Evolutionary conservation across 2,888 invertebrate genomes (phyloP).

Genomic region (Hyposoter didymator): DNA sequence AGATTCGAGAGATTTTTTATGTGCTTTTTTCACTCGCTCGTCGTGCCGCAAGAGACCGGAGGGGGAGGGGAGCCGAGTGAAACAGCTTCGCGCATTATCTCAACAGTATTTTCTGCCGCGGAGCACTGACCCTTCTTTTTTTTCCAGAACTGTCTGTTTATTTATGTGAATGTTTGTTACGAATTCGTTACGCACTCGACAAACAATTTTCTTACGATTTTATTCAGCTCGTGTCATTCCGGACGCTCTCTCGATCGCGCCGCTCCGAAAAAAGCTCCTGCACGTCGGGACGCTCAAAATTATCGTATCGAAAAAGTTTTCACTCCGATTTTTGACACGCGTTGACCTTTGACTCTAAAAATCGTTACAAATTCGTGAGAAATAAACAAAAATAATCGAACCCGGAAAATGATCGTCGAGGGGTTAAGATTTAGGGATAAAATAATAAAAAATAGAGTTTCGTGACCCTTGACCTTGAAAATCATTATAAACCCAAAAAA

Average conservation of each 20-base stretch:
- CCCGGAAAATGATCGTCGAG: too few relatives aligned
- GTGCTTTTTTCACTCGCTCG: background rate
- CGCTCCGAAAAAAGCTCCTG: background rate
- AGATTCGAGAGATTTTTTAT: background rate
- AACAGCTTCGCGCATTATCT: background rate
- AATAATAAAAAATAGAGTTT: too few relatives aligned
- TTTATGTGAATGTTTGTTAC: background rate
- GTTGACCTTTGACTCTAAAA: too few relatives aligned
- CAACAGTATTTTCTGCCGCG: constrained; percentile 13
- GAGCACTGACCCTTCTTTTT: constrained; percentile 72
- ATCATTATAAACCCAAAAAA: too few relatives aligned
- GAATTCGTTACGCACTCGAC: background rate
- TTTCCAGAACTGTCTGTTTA: background rate
- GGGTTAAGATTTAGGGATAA: too few relatives aligned
- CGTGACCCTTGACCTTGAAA: too few relatives aligned
- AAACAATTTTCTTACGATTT: background rate
- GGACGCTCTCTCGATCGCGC: background rate
- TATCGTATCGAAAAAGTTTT: background rate
- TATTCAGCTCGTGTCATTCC: background rate
- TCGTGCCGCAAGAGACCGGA: background rate
- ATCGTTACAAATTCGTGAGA: too few relatives aligned
- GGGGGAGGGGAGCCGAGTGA: background rate
- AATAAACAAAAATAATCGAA: too few relatives aligned
- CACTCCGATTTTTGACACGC: background rate
- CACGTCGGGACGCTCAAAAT: background rate